phyloP scores from a whole-genome alignment of 2,113 vertebrate genomes.

The Apistogramma diplotaenia region DNA sequence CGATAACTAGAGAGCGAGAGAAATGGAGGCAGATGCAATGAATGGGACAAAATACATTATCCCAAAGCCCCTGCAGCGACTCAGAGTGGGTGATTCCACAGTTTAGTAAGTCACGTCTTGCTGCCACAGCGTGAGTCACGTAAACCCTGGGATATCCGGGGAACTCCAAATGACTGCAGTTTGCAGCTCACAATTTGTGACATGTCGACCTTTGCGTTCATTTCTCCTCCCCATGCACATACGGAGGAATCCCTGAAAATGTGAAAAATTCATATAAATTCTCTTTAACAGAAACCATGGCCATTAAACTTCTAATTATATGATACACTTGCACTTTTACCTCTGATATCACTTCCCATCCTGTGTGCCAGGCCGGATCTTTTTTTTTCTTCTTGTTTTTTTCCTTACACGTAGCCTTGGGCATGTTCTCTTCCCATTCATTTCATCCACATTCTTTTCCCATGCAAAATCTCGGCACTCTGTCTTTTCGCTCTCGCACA shows the following conservation, averaged over 20 bases:
- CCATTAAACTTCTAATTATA: neutral
- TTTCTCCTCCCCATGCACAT: neutral
- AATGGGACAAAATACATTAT: neutral
- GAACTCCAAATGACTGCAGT: neutral
- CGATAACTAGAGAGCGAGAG: neutral
- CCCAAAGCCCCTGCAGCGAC: neutral
- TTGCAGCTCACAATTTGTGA: neutral
- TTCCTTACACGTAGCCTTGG: constrained; percentile 17
- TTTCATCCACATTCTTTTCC: constrained; percentile 59
- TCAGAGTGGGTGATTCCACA: neutral
- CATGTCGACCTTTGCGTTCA: neutral
- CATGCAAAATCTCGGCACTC: constrained; percentile 38
- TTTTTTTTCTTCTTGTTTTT: neutral
- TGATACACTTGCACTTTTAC: constrained; percentile 7
- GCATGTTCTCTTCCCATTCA: constrained; percentile 59
- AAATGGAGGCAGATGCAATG: neutral
- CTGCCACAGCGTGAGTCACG: constrained; percentile 29
- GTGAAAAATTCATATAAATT: neutral
- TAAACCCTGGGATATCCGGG: neutral
- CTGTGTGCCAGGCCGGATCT: neutral
- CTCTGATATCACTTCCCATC: neutral
- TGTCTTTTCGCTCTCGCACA: constrained; percentile 1
- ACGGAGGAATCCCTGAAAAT: neutral
- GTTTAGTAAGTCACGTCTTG: constrained; percentile 17
- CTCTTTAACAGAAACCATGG: neutral